Conservation (phyloP, 2,797 vertebrate species). For the Sylvia borin region DNA sequence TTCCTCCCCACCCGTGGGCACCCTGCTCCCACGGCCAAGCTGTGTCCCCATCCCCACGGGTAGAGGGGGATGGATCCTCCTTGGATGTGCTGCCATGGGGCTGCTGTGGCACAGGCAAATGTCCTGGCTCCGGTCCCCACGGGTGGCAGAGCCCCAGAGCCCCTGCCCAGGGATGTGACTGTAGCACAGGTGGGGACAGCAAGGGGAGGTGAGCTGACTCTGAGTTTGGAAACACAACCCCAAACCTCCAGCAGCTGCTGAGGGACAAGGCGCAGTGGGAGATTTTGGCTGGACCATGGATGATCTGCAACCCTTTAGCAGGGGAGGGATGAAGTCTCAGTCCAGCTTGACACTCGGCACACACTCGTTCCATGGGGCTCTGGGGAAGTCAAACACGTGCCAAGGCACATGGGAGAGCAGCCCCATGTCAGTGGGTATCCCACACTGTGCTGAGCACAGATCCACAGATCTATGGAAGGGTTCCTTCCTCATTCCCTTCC, state of each 20-base stretch:
- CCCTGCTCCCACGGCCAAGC: not conserved
- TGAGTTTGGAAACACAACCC: not conserved
- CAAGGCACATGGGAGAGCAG: not conserved
- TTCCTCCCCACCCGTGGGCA: not conserved
- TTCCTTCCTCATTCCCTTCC: not conserved
- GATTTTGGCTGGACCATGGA: not conserved
- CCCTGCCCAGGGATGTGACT: not conserved
- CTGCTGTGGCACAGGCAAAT: accelerated
- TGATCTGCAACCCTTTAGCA: not conserved
- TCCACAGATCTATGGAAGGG: accelerated
- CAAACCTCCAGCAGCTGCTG: accelerated
- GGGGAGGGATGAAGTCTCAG: not conserved
- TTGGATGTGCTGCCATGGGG: accelerated
- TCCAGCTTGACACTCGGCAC: accelerated
- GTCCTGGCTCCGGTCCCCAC: accelerated
- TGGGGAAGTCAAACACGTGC: accelerated
- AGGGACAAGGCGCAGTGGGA: accelerated
- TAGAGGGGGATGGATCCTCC: accelerated
- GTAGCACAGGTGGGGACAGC: not conserved
- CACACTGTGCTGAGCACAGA: accelerated
- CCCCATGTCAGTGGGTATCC: accelerated
- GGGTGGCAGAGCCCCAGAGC: not conserved
- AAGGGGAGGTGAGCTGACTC: accelerated
- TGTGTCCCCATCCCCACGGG: accelerated
- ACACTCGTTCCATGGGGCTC: accelerated